Evolutionary conservation across 1,140 invertebrate genomes (phyloP).

Genomic region (Drosophila sucinea): DNA sequence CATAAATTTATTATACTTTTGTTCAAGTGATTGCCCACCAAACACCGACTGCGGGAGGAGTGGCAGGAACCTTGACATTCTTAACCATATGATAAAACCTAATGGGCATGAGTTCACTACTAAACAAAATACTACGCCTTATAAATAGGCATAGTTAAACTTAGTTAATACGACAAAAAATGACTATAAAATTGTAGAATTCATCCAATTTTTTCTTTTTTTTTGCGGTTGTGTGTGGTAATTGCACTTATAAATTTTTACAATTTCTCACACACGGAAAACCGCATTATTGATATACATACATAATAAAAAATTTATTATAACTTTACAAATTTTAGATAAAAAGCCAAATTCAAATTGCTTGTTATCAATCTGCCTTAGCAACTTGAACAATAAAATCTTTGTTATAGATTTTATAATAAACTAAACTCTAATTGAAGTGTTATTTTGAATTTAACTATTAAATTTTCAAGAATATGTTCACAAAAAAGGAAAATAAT

Average conservation of each 20-base stretch:
- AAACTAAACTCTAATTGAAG: no score
- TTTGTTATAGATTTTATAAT: no score
- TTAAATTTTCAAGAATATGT: no score
- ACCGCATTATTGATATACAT: neutral
- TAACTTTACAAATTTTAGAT: no score
- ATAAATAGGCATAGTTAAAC: neutral
- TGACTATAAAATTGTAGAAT: neutral
- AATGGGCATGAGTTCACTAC: neutral
- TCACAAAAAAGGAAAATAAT: no score
- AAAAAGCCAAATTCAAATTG: no score
- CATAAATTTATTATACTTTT: slow-evolving; percentile 7
- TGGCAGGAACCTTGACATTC: slow-evolving; percentile 2
- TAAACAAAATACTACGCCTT: neutral
- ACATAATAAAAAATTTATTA: no score
- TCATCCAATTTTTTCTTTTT: neutral
- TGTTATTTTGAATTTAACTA: no score
- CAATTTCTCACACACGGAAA: neutral
- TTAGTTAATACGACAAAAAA: neutral
- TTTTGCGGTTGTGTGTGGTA: neutral
- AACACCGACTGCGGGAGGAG: neutral
- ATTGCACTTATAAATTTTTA: slow-evolving; percentile 1
- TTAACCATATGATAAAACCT: slow-evolving; percentile 1
- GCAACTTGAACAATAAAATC: no score
- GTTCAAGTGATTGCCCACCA: neutral
- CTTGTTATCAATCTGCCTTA: no score